A percentile compares a stretch with the other conserved stretches of the same genome.
phyloP scores from a whole-genome alignment of 2,888 invertebrate genomes.

The Conchocele bisecta region DNA sequence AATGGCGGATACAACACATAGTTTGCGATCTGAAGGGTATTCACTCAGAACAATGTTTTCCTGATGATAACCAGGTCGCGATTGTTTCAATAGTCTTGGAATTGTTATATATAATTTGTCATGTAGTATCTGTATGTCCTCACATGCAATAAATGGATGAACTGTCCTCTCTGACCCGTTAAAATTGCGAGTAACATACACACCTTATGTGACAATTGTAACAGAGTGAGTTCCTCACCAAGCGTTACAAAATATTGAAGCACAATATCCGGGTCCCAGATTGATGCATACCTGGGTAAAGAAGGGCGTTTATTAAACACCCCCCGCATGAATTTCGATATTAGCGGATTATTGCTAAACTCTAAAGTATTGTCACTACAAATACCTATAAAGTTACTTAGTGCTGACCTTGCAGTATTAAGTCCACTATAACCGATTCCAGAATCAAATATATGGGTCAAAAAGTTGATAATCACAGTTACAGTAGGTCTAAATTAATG shows the following conservation, averaged over 20 bases:
- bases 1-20: background rate
- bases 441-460: conserved; percentile 6
- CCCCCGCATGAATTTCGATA: background rate
- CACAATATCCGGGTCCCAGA: background rate
- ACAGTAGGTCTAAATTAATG: conserved; percentile 2
- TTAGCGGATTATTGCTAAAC: background rate
- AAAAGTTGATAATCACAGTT: conserved; percentile 2
- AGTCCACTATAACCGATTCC: conserved; percentile 8
- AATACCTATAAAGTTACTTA: conserved; percentile 11
- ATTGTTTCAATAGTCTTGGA: background rate
- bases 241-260: background rate
- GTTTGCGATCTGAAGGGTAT: background rate
- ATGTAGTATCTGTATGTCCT: background rate
- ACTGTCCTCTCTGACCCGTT: background rate
- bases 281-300: background rate
- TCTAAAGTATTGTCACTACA: background rate
- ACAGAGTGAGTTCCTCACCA: background rate
- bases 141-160: background rate
- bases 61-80: background rate
- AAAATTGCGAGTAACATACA: background rate
- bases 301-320: background rate
- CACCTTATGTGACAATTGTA: background rate
- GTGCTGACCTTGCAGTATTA: conserved; percentile 16
- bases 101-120: background rate
- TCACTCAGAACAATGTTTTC: background rate